Evolutionary conservation across 2,113 vertebrate genomes (phyloP).

Genomic region (Salvelinus fontinalis): DNA sequence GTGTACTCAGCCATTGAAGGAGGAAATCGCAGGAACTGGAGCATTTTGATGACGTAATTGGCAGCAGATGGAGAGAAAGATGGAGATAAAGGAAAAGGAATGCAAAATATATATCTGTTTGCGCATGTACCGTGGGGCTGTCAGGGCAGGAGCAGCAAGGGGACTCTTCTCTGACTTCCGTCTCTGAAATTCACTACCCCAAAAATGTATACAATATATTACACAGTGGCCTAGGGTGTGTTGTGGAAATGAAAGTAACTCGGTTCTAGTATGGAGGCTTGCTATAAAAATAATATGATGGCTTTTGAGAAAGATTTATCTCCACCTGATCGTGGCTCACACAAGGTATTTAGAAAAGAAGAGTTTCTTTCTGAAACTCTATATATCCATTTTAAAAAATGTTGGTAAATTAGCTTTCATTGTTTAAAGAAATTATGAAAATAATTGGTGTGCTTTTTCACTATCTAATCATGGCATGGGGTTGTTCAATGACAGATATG

Average conservation of each 20-base stretch:
- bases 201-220: neutral
- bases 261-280: slow-evolving; percentile 12
- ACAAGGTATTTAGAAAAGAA: slow-evolving; percentile 21
- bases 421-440: too few relatives aligned
- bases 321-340: slow-evolving; percentile 28
- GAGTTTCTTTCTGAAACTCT: too few relatives aligned
- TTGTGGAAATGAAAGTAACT: slow-evolving; percentile 43
- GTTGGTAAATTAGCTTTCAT: too few relatives aligned
- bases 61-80: slow-evolving; percentile 67
- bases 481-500: too few relatives aligned
- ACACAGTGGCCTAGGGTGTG: slow-evolving; percentile 14
- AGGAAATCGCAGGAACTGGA: slow-evolving; percentile 54
- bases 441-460: too few relatives aligned
- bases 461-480: too few relatives aligned
- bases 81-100: slow-evolving; percentile 66
- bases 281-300: slow-evolving; percentile 7
- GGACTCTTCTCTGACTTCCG: slow-evolving; percentile 52
- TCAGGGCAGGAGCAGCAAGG: slow-evolving; percentile 42
- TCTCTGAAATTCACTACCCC: slow-evolving; percentile 47
- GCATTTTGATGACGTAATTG: slow-evolving; percentile 69
- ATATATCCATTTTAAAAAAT: too few relatives aligned
- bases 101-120: slow-evolving; percentile 70
- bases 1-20: slow-evolving; percentile 48
- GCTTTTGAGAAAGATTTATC: slow-evolving; percentile 23
- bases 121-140: slow-evolving; percentile 57